Evolutionary conservation across 2,888 invertebrate genomes (phyloP).

Genomic region (Eupithecia subfuscata): DNA sequence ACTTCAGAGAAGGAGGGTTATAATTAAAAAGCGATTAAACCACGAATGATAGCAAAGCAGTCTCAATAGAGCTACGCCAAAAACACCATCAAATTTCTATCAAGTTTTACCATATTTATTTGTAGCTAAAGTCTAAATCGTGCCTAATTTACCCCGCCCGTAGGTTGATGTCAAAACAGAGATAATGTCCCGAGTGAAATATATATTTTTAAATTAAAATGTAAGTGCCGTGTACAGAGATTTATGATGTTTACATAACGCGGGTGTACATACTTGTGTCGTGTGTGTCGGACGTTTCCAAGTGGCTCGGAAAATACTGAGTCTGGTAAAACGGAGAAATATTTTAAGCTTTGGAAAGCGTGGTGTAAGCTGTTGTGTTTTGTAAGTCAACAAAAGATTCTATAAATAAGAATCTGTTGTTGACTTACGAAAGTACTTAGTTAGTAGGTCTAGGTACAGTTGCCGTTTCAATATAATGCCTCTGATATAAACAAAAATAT

Average conservation of each 20-base stretch:
- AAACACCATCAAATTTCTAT: too few relatives aligned
- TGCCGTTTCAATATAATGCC: not conserved
- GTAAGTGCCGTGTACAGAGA: constrained; percentile 47
- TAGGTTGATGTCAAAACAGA: constrained; percentile 26
- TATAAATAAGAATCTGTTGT: not conserved
- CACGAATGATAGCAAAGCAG: too few relatives aligned
- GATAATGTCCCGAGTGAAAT: constrained; percentile 30
- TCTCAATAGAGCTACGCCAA: too few relatives aligned
- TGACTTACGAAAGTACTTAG: not conserved
- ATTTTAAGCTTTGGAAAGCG: not conserved
- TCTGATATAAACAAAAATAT: too few relatives aligned
- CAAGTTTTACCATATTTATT: not conserved
- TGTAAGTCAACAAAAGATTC: too few relatives aligned
- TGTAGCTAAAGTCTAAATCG: not conserved
- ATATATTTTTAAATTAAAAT: constrained; percentile 56
- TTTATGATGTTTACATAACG: constrained; percentile 50
- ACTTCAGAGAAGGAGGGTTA: too few relatives aligned
- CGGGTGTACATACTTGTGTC: constrained; percentile 19
- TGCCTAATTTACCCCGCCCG: constrained; percentile 3
- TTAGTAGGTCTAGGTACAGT: too few relatives aligned
- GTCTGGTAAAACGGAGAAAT: not conserved
- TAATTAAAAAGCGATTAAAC: too few relatives aligned
- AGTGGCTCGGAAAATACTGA: constrained; percentile 2
- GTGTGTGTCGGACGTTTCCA: constrained; percentile 12
- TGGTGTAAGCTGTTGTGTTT: constrained; percentile 1